Evolutionary conservation across 1,140 invertebrate genomes (phyloP).

Genomic region (Hycleus phaleratus): DNA sequence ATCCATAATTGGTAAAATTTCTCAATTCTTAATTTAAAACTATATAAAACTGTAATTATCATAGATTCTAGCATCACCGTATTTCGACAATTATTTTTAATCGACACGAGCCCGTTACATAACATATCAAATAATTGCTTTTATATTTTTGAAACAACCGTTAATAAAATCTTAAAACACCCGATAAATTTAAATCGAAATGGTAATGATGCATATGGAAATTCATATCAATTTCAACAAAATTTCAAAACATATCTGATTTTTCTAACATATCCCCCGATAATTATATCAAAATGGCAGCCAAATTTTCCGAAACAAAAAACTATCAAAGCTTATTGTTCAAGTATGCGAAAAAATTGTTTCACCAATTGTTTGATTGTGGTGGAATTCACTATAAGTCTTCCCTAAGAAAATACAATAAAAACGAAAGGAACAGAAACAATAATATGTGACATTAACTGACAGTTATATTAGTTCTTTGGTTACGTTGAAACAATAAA

Average conservation of each 20-base stretch:
- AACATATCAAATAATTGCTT: too few species aligned
- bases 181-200: background rate
- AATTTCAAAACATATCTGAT: constrained; percentile 7
- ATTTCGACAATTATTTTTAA: too few species aligned
- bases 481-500: too few species aligned
- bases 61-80: background rate
- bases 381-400: too few species aligned
- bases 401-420: too few species aligned
- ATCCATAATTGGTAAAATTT: constrained; percentile 1
- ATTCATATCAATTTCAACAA: constrained; percentile 3
- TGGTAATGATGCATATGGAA: constrained; percentile 14
- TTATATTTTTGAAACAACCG: background rate
- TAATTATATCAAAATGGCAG: constrained; percentile 8
- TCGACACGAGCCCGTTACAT: too few species aligned
- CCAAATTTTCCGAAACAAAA: constrained; percentile 1
- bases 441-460: too few species aligned
- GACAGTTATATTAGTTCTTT: too few species aligned
- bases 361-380: too few species aligned
- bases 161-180: constrained; percentile 11
- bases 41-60: background rate
- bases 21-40: background rate
- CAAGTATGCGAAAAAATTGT: too few species aligned
- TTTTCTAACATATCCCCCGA: background rate
- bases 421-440: too few species aligned
- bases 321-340: constrained; percentile 2